Percentiles rank a stretch among this genome's conserved stretches.
These are phyloP conservation scores for Rhabdophis nuchalis DNA, from an alignment of 2,797 vertebrate genomes.

Conservation along the genomic window DNA sequence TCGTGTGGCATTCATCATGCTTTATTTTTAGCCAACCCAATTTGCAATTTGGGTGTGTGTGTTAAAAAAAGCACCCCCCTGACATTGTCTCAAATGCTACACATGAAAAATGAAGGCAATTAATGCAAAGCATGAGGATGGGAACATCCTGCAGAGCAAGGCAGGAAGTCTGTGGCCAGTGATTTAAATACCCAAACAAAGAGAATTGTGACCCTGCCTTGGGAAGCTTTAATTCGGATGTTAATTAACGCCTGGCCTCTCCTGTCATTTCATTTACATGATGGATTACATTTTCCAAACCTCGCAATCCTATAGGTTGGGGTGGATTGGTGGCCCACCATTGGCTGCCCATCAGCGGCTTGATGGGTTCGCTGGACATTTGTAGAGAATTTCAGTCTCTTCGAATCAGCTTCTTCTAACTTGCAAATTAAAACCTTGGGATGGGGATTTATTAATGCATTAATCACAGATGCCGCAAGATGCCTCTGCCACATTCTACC, in stretches of 20 bases:
- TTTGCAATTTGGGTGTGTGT: slow-evolving; percentile 77
- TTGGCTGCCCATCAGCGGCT: slow-evolving; percentile 5
- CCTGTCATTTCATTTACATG: slow-evolving; percentile 41
- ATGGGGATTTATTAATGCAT: slow-evolving; percentile 27
- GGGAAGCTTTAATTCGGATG: slow-evolving; percentile 67
- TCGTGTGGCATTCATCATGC: slow-evolving; percentile 80
- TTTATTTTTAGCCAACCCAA: slow-evolving; percentile 70
- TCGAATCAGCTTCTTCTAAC: slow-evolving; percentile 9
- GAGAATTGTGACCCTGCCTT: slow-evolving; percentile 64
- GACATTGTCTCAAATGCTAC: slow-evolving; percentile 86
- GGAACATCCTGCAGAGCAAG: slow-evolving; percentile 60
- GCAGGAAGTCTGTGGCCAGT: slow-evolving; percentile 36
- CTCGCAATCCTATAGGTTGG: slow-evolving; percentile 22
- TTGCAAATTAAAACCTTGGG: slow-evolving; percentile 21
- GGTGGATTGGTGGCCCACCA: neutral
- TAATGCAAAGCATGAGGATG: slow-evolving; percentile 74
- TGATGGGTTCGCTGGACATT: slow-evolving; percentile 17
- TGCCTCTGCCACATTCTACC: neutral
- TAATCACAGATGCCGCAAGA: slow-evolving; percentile 29
- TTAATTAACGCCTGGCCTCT: slow-evolving; percentile 70
- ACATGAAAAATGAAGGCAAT: slow-evolving; percentile 93
- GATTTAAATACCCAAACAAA: slow-evolving; percentile 75
- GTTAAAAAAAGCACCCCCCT: slow-evolving; percentile 73
- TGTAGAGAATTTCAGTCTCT: slow-evolving; percentile 19
- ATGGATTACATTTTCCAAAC: slow-evolving; percentile 55